Evolutionary conservation across 2,888 invertebrate genomes (phyloP), one percentile per base, ranked within the genome.

Genomic region (Drosophila tripunctata): DNA sequence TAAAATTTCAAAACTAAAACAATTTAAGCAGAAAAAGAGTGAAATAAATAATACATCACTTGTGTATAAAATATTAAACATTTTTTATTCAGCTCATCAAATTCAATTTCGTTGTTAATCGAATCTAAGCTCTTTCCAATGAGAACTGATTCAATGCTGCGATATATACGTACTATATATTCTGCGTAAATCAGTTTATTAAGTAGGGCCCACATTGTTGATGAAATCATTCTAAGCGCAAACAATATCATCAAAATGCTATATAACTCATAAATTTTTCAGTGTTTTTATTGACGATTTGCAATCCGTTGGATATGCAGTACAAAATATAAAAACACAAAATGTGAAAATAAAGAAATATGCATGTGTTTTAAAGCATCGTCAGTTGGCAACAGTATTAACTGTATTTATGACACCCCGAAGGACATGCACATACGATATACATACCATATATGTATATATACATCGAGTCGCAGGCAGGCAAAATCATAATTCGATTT

Each of bases 401-500:
- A 55, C 45, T 47, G 51, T 58, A 60, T 70, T 71, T 70, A 72
- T 72, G 70, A 60, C 73, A 33, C 51, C 38, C 66, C 19, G 4
- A 44, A 51, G 58, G 33, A 54, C 31, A 41, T 6, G 38, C 8
- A 17, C 31, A 24, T 7, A n/a, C n/a, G n/a, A 30, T 33, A 17
- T 24, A 36, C 17, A 65, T 8, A 44, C 24, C 38, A 47, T 4
- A 21, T 4, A 8, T 17, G 14, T 1, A 19, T 24, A 41, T 30
- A 48, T 4, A 48, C 12, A 7, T 22, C n/a, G n/a, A 24, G 10
- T 17, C n/a, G 12, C 12, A 44, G 22, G 54, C 43, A 48, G 48
- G 38, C 44, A 51, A 38, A 51, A 64, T 60, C 69, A 64, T 73
- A 75, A 69, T 74, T 64, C 54, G 65, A 73, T 73, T 68, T 61